A percentile compares a stretch with the other conserved stretches of the same genome.
Evolutionary conservation across 2,113 vertebrate species (phyloP).

Genomic region (Perccottus glenii): DNA sequence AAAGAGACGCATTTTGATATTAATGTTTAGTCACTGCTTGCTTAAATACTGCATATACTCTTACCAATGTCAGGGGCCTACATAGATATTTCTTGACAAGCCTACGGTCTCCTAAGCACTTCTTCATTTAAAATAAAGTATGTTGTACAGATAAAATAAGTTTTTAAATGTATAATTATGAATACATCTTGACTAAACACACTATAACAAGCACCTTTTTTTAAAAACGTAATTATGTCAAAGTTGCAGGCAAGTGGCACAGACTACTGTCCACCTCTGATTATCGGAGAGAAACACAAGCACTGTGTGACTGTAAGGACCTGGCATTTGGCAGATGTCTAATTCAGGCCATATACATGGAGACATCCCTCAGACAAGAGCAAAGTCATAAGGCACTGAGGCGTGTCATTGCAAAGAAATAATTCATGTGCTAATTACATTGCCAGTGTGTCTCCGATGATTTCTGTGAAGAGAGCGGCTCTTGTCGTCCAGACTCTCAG

Average conservation of each 20-base stretch:
- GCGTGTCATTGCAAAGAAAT: conserved; percentile 68
- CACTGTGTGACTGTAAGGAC: conserved; percentile 43
- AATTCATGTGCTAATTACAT: conserved; percentile 78
- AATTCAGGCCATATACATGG: conserved; percentile 55
- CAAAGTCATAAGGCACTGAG: conserved; percentile 69
- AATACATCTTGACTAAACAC: conserved; percentile 41
- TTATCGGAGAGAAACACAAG: conserved; percentile 36
- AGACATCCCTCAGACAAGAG: conserved; percentile 64
- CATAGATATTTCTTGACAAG: conserved; percentile 15
- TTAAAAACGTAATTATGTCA: conserved; percentile 56
- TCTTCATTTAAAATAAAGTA: conserved; percentile 13
- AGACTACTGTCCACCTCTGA: conserved; percentile 61
- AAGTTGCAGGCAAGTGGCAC: conserved; percentile 42
- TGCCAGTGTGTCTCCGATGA: conserved; percentile 63
- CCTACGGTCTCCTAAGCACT: conserved; percentile 17
- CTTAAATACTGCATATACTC: conserved; percentile 10
- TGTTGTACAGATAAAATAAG: no score
- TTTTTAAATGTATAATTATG: conserved; percentile 20
- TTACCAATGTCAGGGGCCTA: conserved; percentile 21
- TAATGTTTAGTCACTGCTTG: conserved; percentile 41
- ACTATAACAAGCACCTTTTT: conserved; percentile 61
- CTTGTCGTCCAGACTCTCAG: conserved; percentile 52
- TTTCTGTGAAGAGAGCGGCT: conserved; percentile 48
- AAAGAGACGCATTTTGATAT: conserved; percentile 49
- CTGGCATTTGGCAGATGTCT: conserved; percentile 64